phyloP scores from a whole-genome alignment of 2,888 invertebrate genomes.

The Oscheius sp. region DNA sequence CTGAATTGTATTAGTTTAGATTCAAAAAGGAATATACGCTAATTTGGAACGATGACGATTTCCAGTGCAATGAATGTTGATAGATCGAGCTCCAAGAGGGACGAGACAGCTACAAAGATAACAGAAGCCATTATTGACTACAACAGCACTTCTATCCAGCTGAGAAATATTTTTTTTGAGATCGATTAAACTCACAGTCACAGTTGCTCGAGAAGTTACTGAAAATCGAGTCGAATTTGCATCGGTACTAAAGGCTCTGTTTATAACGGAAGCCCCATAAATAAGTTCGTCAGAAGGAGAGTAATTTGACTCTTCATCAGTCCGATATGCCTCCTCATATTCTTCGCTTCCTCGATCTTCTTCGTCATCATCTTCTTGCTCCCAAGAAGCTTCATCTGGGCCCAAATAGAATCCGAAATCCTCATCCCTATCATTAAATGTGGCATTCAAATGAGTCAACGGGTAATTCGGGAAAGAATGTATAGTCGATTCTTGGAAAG shows the following conservation, averaged over 20 bases:
- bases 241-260: neutral
- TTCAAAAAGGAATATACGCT: neutral
- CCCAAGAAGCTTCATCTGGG: no score
- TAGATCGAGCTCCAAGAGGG: neutral
- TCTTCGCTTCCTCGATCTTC: neutral
- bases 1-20: neutral
- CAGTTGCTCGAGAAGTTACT: no score
- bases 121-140: neutral
- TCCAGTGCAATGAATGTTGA: neutral
- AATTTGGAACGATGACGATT: neutral
- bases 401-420: no score
- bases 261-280: neutral
- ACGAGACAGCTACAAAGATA: conserved; percentile 3
- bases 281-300: neutral
- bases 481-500: neutral
- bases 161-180: neutral
- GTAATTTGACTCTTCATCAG: neutral
- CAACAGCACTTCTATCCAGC: neutral
- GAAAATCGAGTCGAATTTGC: no score
- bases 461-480: neutral
- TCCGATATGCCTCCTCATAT: neutral
- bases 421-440: neutral
- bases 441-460: neutral
- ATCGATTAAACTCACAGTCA: neutral
- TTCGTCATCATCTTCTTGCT: neutral